phyloP scores from a whole-genome alignment of 1,140 invertebrate species.

The Phymorhynchus buccinoides region DNA sequence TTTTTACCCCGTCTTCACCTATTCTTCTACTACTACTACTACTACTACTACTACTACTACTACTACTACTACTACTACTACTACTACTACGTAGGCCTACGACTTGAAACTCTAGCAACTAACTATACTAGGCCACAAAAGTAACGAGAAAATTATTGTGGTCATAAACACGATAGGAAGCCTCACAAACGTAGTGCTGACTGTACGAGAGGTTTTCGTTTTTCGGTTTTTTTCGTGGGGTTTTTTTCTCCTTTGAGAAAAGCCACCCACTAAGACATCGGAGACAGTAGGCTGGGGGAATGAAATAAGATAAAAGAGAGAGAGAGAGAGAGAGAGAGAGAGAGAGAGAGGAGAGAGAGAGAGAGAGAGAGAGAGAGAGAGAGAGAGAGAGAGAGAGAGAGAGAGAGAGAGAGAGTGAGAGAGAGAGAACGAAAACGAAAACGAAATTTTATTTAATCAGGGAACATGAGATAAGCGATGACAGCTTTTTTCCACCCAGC shows the following conservation, averaged over 20 bases:
- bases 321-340: neutral
- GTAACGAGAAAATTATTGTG: conserved; percentile 36
- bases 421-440: too few relatives aligned
- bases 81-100: too few relatives aligned
- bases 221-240: neutral
- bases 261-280: conserved; percentile 34
- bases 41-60: too few relatives aligned
- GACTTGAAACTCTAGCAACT: too few relatives aligned
- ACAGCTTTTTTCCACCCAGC: too few relatives aligned
- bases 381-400: neutral
- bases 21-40: too few relatives aligned
- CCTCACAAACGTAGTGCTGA: neutral
- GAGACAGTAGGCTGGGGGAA: neutral
- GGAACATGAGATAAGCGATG: too few relatives aligned
- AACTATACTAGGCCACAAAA: neutral
- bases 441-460: too few relatives aligned
- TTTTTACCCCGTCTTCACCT: too few relatives aligned
- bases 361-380: neutral
- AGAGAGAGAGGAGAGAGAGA: neutral
- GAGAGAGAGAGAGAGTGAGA: neutral
- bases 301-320: neutral
- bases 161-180: neutral
- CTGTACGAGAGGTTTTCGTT: neutral
- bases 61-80: too few relatives aligned
- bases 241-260: neutral